Conservation (phyloP, 2,797 vertebrate genomes). For the Limosa lapponica region DNA sequence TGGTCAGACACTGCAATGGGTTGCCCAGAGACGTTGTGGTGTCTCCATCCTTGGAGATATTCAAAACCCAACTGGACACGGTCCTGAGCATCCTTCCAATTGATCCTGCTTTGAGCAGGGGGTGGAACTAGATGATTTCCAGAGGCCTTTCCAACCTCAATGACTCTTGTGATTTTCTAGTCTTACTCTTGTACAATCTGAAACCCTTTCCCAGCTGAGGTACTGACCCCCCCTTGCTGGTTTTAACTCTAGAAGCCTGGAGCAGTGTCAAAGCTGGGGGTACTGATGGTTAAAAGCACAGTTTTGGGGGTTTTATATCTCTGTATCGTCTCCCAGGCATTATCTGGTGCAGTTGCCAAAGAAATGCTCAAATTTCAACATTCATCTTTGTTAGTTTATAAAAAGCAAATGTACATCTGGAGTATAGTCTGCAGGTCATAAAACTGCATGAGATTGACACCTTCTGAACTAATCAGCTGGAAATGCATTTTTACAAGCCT, state of each 20-base stretch:
- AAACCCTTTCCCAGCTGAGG: neutral
- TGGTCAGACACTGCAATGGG: neutral
- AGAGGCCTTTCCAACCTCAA: neutral
- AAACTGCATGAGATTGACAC: constrained; percentile 83
- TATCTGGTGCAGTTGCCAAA: constrained; percentile 64
- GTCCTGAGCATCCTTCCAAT: neutral
- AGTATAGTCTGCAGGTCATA: constrained; percentile 81
- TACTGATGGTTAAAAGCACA: constrained; percentile 8
- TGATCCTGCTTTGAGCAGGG: neutral
- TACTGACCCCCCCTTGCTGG: neutral
- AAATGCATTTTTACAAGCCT: constrained; percentile 86
- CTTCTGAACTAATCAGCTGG: constrained; percentile 86
- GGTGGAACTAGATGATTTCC: neutral
- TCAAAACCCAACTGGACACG: neutral
- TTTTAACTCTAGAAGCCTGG: neutral
- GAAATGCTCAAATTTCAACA: constrained; percentile 74
- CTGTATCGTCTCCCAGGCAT: constrained; percentile 67
- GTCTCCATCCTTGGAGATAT: neutral
- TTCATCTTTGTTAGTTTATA: constrained; percentile 89
- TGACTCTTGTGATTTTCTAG: neutral
- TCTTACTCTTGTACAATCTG: neutral
- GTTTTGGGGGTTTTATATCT: neutral
- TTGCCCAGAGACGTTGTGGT: neutral
- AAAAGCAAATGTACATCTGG: constrained; percentile 85
- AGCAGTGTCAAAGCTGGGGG: neutral